A percentile compares a stretch with the other conserved stretches of the same genome.
phyloP scores from a whole-genome alignment of 1,140 invertebrate species.

The Drosophila albomicans region DNA sequence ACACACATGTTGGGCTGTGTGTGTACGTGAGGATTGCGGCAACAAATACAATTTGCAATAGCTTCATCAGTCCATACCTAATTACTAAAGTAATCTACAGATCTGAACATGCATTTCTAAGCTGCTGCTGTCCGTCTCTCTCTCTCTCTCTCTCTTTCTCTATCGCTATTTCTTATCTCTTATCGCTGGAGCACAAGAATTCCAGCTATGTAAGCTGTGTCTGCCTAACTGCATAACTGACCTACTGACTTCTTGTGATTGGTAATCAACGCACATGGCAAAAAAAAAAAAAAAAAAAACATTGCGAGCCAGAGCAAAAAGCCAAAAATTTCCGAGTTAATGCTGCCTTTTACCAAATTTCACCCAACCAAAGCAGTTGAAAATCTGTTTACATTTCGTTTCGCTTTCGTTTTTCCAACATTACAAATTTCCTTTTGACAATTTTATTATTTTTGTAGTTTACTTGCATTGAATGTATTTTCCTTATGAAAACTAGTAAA shows the following conservation, averaged over 20 bases:
- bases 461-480: too few species aligned
- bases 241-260: not conserved
- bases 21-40: conserved; percentile 1
- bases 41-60: conserved; percentile 27
- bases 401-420: not conserved
- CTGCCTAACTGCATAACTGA: not conserved
- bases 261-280: conserved; percentile 5
- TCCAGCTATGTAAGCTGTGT: too few species aligned
- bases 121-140: not conserved
- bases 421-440: not conserved
- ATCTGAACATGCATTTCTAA: conserved; percentile 14
- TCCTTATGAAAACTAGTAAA: too few species aligned
- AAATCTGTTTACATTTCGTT: not conserved
- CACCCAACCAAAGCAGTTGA: not conserved
- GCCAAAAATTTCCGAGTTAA: not conserved
- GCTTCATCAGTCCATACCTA: conserved; percentile 23
- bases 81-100: conserved; percentile 26
- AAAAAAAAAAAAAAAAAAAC: too few species aligned
- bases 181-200: too few species aligned
- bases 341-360: not conserved
- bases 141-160: too few species aligned
- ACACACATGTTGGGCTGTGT: not conserved
- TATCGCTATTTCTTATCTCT: too few species aligned
- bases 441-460: not conserved
- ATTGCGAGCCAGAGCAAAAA: not conserved